phyloP scores from a whole-genome alignment of 2,113 vertebrate genomes.

The Dromaius novaehollandiae region DNA sequence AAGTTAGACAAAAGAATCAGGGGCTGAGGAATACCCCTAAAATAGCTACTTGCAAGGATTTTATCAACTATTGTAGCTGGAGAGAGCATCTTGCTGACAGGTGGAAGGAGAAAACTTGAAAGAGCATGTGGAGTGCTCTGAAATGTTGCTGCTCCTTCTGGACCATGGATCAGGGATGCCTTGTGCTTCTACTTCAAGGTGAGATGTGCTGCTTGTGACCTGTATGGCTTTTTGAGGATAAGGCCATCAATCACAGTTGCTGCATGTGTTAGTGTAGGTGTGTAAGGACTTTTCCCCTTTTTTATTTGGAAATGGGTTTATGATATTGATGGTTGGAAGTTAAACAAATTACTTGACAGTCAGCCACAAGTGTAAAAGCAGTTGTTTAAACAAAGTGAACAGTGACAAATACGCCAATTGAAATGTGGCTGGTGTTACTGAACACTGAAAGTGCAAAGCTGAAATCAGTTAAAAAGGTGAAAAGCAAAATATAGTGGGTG shows the following conservation, averaged over 20 bases:
- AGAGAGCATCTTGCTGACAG: neutral
- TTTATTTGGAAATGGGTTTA: neutral
- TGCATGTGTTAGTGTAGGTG: neutral
- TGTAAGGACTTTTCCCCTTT: neutral
- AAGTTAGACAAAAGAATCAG: conserved; percentile 35
- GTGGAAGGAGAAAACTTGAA: neutral
- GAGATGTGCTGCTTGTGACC: accelerated
- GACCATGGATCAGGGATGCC: neutral
- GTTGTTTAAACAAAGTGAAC: conserved; percentile 8
- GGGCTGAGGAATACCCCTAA: neutral
- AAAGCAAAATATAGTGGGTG: neutral
- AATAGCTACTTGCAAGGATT: accelerated
- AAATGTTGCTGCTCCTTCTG: neutral
- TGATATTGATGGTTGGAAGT: neutral
- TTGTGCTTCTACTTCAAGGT: neutral
- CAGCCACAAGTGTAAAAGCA: neutral
- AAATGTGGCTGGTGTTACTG: neutral
- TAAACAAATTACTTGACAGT: neutral
- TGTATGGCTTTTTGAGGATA: neutral
- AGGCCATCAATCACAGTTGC: neutral
- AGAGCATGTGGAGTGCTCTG: neutral
- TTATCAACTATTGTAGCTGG: neutral
- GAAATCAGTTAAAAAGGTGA: neutral
- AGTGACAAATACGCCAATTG: neutral
- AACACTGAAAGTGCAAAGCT: neutral